Percentiles rank a stretch among this genome's conserved stretches.
These are phyloP conservation scores for Drosophila lutescens DNA, from an alignment of 2,888 invertebrate species.

Conservation along the genomic window DNA sequence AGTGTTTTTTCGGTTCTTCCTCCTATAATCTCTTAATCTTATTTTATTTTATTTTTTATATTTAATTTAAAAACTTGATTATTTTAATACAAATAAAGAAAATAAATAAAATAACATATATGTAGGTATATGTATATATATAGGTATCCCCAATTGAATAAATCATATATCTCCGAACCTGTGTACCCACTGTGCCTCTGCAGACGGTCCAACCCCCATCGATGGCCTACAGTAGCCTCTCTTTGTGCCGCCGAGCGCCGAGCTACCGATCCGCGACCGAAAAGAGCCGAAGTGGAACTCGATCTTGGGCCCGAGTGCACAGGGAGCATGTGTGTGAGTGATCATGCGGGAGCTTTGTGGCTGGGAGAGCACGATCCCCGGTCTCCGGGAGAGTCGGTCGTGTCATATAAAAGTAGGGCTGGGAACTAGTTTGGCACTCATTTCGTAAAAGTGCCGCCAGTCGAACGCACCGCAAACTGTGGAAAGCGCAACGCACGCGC, in stretches of 20 bases:
- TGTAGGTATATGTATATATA: too few relatives aligned
- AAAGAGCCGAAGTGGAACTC: conserved; percentile 29
- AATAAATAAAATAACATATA: too few relatives aligned
- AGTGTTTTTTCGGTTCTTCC: too few relatives aligned
- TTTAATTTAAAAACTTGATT: too few relatives aligned
- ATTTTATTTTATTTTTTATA: too few relatives aligned
- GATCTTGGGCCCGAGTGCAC: conserved; percentile 47
- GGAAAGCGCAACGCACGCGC: conserved; percentile 62
- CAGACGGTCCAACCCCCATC: conserved; percentile 58
- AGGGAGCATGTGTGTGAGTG: conserved; percentile 51
- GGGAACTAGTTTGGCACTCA: conserved; percentile 83
- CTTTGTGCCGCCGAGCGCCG: conserved; percentile 69
- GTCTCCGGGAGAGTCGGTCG: conserved; percentile 36
- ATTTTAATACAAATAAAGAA: too few relatives aligned
- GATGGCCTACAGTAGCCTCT: conserved; percentile 77
- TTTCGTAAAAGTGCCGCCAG: conserved; percentile 82
- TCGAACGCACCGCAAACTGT: conserved; percentile 65
- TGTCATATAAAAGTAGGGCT: conserved; percentile 83
- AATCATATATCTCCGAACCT: not conserved
- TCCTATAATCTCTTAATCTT: too few relatives aligned
- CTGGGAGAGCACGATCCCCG: conserved; percentile 20
- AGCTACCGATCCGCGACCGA: conserved; percentile 65
- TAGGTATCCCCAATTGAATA: too few relatives aligned
- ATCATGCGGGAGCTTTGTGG: conserved; percentile 68
- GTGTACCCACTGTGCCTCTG: conserved; percentile 56